Percentiles rank a stretch among this genome's conserved stretches.
These are phyloP conservation scores for Lethenteron camtschaticum DNA, from an alignment of 2,113 vertebrate species.

Conservation along the genomic window DNA sequence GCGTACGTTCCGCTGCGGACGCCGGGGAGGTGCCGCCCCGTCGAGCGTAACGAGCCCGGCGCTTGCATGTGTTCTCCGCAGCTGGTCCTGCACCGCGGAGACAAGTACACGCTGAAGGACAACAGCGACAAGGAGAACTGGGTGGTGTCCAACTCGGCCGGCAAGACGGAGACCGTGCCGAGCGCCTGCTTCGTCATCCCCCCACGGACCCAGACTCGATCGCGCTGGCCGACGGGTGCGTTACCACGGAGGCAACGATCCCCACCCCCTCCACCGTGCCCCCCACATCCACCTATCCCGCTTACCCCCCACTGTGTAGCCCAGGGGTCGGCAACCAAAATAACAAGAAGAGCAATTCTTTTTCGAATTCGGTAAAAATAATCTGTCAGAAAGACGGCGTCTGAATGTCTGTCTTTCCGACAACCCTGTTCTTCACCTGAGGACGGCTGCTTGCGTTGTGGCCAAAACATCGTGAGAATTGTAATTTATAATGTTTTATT, in stretches of 20 bases:
- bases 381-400: too few species aligned
- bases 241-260: conserved; percentile 1
- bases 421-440: too few species aligned
- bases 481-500: too few species aligned
- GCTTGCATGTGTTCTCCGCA: conserved; percentile 12
- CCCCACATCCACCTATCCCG: background rate
- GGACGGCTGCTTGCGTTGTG: too few species aligned
- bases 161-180: conserved; percentile 33
- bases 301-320: background rate
- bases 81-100: conserved; percentile 42
- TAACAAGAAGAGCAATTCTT: background rate
- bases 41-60: background rate
- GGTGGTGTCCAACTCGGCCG: conserved; percentile 29
- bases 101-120: conserved; percentile 40
- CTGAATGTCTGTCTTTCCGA: too few species aligned
- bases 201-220: conserved; percentile 48
- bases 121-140: conserved; percentile 45
- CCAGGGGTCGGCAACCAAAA: background rate
- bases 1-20: background rate
- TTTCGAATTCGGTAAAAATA: too few species aligned
- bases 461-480: too few species aligned
- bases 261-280: background rate
- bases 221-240: conserved; percentile 42
- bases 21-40: background rate
- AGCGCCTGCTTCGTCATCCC: conserved; percentile 59